These are phyloP conservation scores for Dipodomys ordii DNA, from an alignment of 2,113 vertebrate species.

Conservation along the genomic window DNA sequence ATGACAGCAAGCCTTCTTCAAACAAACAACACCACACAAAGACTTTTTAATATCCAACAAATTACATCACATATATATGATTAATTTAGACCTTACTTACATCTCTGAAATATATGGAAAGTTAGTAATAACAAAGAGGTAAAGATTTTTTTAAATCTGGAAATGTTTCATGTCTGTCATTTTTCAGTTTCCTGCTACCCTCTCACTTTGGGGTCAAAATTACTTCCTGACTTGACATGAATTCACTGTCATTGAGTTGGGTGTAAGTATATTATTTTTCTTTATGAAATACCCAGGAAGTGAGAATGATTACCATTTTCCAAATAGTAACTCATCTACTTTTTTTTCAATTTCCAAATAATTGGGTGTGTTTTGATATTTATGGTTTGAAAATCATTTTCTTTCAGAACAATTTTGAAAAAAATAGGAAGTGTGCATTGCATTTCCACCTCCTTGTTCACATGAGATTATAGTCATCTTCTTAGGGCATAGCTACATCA, in stretches of 20 bases:
- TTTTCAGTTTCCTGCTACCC: background rate
- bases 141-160: background rate
- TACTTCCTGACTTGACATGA: background rate
- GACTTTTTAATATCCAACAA: background rate
- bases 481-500: background rate
- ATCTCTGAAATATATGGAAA: background rate
- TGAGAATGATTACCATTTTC: background rate
- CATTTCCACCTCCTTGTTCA: background rate
- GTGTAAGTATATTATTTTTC: background rate
- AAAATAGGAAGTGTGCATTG: background rate
- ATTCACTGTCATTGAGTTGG: background rate
- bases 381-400: slow-evolving; percentile 3
- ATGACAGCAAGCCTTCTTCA: background rate
- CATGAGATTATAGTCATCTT: background rate
- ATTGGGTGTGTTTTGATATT: background rate
- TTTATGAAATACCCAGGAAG: background rate
- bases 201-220: background rate
- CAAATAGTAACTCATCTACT: background rate
- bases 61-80: background rate
- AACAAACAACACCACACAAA: background rate
- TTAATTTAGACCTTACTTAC: background rate
- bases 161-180: background rate
- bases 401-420: background rate
- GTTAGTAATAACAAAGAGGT: background rate
- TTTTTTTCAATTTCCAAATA: background rate